phyloP scores from a whole-genome alignment of 2,888 invertebrate species.

The Diarsia brunnea region DNA sequence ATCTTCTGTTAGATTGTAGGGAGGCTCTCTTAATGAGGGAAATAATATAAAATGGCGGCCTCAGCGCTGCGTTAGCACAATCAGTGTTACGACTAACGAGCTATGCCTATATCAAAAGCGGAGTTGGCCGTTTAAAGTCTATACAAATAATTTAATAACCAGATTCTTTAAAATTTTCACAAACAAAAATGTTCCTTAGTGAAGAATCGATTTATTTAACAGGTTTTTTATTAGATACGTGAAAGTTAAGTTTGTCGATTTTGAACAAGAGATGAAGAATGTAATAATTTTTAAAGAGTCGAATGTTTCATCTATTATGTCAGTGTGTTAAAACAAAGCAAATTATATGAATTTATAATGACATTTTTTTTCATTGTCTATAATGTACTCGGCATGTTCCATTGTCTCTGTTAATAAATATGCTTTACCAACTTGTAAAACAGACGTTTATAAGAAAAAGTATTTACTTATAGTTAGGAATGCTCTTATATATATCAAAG shows the following conservation, averaged over 20 bases:
- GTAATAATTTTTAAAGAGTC: neutral
- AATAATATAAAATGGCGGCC: constrained; percentile 59
- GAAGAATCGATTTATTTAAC: neutral
- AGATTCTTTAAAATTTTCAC: neutral
- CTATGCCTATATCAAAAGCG: constrained; percentile 30
- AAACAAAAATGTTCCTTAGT: neutral
- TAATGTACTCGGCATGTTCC: neutral
- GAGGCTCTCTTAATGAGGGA: constrained; percentile 60
- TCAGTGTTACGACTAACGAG: constrained; percentile 58
- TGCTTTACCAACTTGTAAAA: neutral
- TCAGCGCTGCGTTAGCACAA: constrained; percentile 55
- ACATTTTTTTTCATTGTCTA: neutral
- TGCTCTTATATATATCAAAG: neutral
- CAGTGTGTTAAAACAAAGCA: neutral
- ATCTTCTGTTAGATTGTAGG: constrained; percentile 46
- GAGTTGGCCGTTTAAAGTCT: constrained; percentile 27
- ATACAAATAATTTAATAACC: constrained; percentile 13
- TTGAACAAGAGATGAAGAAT: neutral
- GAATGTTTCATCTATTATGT: neutral
- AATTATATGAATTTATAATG: neutral
- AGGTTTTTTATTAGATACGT: neutral
- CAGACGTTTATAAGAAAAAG: neutral
- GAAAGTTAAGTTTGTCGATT: neutral
- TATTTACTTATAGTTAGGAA: neutral
- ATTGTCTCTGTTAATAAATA: neutral